phyloP scores from a whole-genome alignment of 2,888 invertebrate genomes.

The Plusia festucae region DNA sequence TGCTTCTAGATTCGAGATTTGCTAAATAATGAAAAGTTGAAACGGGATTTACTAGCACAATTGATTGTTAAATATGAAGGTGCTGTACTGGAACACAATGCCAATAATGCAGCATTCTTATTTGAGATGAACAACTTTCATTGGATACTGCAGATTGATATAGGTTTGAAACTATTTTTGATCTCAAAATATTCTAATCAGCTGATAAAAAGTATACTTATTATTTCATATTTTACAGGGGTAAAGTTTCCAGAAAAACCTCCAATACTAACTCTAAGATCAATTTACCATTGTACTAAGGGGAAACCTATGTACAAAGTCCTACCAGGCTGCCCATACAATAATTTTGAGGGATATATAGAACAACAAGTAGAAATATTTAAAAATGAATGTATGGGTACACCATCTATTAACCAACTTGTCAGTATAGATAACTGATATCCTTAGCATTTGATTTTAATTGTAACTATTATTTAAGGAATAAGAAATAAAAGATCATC shows the following conservation, averaged over 20 bases:
- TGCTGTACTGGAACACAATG: conserved; percentile 84
- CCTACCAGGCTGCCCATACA: conserved; percentile 80
- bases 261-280: conserved; percentile 87
- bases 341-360: conserved; percentile 84
- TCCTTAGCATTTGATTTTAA: not conserved
- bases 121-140: conserved; percentile 91
- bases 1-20: conserved; percentile 79
- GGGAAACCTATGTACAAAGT: conserved; percentile 83
- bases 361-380: conserved; percentile 85
- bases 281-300: conserved; percentile 88
- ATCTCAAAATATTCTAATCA: too few species aligned
- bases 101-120: conserved; percentile 88
- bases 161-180: conserved; percentile 74
- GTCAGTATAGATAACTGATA: conserved; percentile 72
- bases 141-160: conserved; percentile 89
- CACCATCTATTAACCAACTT: conserved; percentile 66
- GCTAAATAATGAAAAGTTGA: conserved; percentile 82
- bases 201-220: too few species aligned
- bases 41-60: conserved; percentile 82
- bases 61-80: conserved; percentile 86
- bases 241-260: conserved; percentile 88
- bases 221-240: conserved; percentile 67
- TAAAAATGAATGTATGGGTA: conserved; percentile 82
- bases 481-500: conserved; percentile 46
- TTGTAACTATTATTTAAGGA: not conserved